These are phyloP conservation scores for Amblyraja radiata DNA, from an alignment of 2,797 vertebrate genomes.

Conservation along the genomic window DNA sequence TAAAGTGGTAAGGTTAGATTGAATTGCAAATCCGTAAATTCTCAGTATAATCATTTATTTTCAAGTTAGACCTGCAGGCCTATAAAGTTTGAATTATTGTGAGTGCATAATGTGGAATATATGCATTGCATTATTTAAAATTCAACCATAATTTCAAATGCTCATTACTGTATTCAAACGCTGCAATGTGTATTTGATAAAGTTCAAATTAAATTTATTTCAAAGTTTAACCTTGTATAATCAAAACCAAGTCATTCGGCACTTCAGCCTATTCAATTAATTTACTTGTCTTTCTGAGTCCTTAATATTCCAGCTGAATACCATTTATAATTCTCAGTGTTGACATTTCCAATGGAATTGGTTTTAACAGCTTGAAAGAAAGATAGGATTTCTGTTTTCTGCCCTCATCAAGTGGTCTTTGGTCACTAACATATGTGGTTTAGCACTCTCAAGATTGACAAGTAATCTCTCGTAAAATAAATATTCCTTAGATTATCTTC, in stretches of 20 bases:
- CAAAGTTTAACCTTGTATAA: neutral
- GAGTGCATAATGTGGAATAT: neutral
- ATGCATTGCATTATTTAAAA: neutral
- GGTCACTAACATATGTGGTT: neutral
- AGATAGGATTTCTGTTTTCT: neutral
- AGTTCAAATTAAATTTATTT: no score
- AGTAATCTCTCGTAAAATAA: neutral
- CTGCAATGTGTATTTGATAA: neutral
- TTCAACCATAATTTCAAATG: neutral
- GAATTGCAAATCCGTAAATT: slow-evolving; percentile 28
- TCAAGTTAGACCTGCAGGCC: neutral
- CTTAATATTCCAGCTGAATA: neutral
- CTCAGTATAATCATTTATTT: slow-evolving; percentile 4
- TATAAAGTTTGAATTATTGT: slow-evolving; percentile 22
- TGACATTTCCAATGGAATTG: neutral
- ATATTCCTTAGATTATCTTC: neutral
- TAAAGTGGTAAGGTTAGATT: slow-evolving; percentile 20
- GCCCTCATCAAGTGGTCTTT: neutral
- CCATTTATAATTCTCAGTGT: neutral
- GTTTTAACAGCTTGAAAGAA: no score
- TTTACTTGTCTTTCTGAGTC: neutral
- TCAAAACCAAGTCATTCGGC: neutral
- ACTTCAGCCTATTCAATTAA: neutral
- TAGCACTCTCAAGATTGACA: neutral
- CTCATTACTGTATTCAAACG: neutral